Conservation (phyloP, 1,140 invertebrate species). For the Prorops nasuta region DNA sequence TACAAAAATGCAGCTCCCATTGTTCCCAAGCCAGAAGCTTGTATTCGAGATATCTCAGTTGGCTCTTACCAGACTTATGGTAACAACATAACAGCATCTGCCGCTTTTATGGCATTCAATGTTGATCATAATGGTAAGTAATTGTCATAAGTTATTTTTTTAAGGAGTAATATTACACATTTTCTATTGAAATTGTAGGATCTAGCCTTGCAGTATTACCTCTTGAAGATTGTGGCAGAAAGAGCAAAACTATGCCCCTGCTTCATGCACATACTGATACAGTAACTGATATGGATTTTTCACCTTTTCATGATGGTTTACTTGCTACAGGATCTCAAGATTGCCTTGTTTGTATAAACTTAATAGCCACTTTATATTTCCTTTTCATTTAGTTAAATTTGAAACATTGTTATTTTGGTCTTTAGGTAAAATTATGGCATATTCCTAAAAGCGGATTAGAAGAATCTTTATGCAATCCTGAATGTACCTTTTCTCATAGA, state of each 20-base stretch:
- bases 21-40: slow-evolving; percentile 87
- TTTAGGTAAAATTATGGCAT: slow-evolving; percentile 80
- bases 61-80: slow-evolving; percentile 90
- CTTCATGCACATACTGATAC: slow-evolving; percentile 85
- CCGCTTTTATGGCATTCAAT: slow-evolving; percentile 91
- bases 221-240: slow-evolving; percentile 81
- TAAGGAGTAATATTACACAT: not conserved
- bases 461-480: slow-evolving; percentile 75
- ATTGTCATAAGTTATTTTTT: not conserved
- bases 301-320: slow-evolving; percentile 89
- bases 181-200: slow-evolving; percentile 61
- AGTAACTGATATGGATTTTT: slow-evolving; percentile 93
- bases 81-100: slow-evolving; percentile 90
- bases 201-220: slow-evolving; percentile 85
- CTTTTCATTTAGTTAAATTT: slow-evolving; percentile 2
- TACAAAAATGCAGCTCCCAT: slow-evolving; percentile 95
- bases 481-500: slow-evolving; percentile 77
- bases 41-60: slow-evolving; percentile 84
- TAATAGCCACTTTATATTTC: slow-evolving; percentile 3
- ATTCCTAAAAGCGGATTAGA: slow-evolving; percentile 78
- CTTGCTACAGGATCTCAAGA: slow-evolving; percentile 89
- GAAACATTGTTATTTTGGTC: slow-evolving; percentile 21
- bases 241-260: slow-evolving; percentile 80
- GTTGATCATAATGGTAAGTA: slow-evolving; percentile 74
- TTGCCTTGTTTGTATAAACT: slow-evolving; percentile 66